These are phyloP conservation scores for Lathronympha strigana DNA, from an alignment of 2,888 invertebrate genomes.

Conservation along the genomic window DNA sequence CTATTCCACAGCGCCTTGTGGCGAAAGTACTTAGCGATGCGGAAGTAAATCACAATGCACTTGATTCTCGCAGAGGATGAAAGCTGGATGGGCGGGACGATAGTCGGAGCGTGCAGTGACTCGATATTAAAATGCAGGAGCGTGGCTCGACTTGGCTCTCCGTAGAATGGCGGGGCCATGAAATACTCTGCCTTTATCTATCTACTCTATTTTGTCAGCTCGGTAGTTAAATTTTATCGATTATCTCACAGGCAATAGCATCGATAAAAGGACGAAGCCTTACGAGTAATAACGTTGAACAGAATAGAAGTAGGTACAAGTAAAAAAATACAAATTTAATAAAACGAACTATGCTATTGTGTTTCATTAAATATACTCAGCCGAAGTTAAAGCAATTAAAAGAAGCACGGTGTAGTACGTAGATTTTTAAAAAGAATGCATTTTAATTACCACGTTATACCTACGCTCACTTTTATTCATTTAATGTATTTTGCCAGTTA, in stretches of 20 bases:
- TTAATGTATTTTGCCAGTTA: too few relatives aligned
- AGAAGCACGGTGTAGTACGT: too few relatives aligned
- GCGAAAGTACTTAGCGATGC: slow-evolving; percentile 56
- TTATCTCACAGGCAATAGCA: slow-evolving; percentile 27
- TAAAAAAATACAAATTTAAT: too few relatives aligned
- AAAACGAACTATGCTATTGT: too few relatives aligned
- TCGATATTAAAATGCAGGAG: slow-evolving; percentile 65
- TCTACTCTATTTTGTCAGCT: slow-evolving; percentile 32
- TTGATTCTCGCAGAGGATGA: slow-evolving; percentile 59
- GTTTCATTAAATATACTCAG: too few relatives aligned
- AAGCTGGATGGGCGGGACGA: slow-evolving; percentile 57
- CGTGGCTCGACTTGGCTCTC: slow-evolving; percentile 43
- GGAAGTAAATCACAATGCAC: slow-evolving; percentile 65
- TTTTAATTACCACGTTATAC: too few relatives aligned
- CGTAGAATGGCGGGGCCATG: slow-evolving; percentile 42
- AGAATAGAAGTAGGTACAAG: too few relatives aligned
- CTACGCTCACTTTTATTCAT: too few relatives aligned
- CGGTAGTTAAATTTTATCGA: slow-evolving; percentile 30
- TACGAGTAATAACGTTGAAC: background rate
- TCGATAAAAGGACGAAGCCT: background rate
- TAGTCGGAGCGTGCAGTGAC: slow-evolving; percentile 61
- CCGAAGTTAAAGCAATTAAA: too few relatives aligned
- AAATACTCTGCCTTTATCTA: slow-evolving; percentile 35
- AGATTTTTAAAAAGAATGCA: too few relatives aligned
- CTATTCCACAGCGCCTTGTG: slow-evolving; percentile 47